Evolutionary conservation across 2,797 vertebrate species (phyloP), one percentile per base, ranked within the genome.

Genomic region (Dromococcyx pavoninus): DNA sequence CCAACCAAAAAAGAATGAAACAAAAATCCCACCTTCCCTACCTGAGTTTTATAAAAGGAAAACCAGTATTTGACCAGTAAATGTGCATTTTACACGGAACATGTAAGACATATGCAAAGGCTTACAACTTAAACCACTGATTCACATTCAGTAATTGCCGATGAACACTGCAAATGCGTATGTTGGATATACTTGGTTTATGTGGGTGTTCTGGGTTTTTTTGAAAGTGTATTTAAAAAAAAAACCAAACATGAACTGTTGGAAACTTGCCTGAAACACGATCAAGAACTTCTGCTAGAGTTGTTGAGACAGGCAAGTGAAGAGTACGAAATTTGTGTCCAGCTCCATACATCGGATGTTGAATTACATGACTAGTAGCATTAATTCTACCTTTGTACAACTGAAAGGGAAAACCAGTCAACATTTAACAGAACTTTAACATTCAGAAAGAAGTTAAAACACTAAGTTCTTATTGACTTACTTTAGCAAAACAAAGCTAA

Each of bases 371-470:
- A 97, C 99, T 99, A 79, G 99, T 99, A 86, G 99, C 99, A 96
- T 99, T 99, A 96, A 99, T 99, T 97, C 99, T 99, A 88, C 99
- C 99, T 98, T 99, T 99, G 96, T 99, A 99, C 13, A 99, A 96
- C 99, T 99, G 96, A 66, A 97, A 97, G 67, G 60, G 23, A 94
- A 94, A 88, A 71, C 32, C 37, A 44, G 32, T 18, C 48, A 91
- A 72, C 73, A 56, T 64, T 79, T 71, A 77, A 66, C 44, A 77
- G 4, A 7, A 58, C 41, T 83, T 75, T 32, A 89, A 77, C 9
- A 75, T 67, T 53, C 51, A 84, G 50, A 95, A 93, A 71, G 65
- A 62, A 86, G 24, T 69, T n/a, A 61, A 80, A 82, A 8, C 11
- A 46, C 13, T 39, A 54, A 39, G 13, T 25, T 67, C 21, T 72